These are phyloP conservation scores for Craterocephalus amniculus DNA, from an alignment of 2,797 vertebrate genomes.

Conservation along the genomic window DNA sequence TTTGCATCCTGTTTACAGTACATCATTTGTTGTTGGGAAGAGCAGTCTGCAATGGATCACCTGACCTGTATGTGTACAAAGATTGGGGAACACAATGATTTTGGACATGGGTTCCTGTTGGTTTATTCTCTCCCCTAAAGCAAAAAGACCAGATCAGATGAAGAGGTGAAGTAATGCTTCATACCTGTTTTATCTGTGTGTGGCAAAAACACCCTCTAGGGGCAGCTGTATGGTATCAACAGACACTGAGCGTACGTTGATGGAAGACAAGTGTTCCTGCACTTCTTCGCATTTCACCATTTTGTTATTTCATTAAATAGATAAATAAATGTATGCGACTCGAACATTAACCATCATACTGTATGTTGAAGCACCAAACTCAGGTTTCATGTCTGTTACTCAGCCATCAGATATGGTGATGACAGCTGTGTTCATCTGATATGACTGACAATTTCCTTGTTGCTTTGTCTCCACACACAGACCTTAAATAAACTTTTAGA, in stretches of 20 bases:
- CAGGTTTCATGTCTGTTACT: conserved; percentile 8
- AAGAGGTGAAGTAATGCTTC: conserved; percentile 20
- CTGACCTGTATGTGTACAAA: conserved; percentile 13
- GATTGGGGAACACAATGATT: conserved; percentile 4
- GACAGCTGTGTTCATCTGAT: conserved; percentile 55
- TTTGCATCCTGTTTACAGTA: conserved; percentile 44
- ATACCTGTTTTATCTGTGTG: conserved; percentile 50
- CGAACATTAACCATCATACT: conserved; percentile 9
- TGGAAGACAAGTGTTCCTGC: not conserved
- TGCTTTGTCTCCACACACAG: conserved; percentile 41
- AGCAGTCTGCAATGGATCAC: conserved; percentile 20
- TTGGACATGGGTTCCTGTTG: not conserved
- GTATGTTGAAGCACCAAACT: not conserved
- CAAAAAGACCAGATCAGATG: conserved; percentile 1
- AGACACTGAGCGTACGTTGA: conserved; percentile 17
- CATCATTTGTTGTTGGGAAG: conserved; percentile 15
- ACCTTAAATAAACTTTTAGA: conserved; percentile 64
- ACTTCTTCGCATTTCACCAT: conserved; percentile 7
- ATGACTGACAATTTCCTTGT: conserved; percentile 39
- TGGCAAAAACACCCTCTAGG: conserved; percentile 72
- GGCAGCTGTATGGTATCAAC: conserved; percentile 55
- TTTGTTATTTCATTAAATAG: conserved; percentile 5
- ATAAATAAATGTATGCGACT: not conserved
- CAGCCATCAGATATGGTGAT: conserved; percentile 45
- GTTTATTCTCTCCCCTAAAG: not conserved